Percentiles rank a stretch among this genome's conserved stretches.
These are phyloP conservation scores for Sinocyclocheilus anophthalmus DNA, from an alignment of 2,113 vertebrate genomes.

Conservation along the genomic window DNA sequence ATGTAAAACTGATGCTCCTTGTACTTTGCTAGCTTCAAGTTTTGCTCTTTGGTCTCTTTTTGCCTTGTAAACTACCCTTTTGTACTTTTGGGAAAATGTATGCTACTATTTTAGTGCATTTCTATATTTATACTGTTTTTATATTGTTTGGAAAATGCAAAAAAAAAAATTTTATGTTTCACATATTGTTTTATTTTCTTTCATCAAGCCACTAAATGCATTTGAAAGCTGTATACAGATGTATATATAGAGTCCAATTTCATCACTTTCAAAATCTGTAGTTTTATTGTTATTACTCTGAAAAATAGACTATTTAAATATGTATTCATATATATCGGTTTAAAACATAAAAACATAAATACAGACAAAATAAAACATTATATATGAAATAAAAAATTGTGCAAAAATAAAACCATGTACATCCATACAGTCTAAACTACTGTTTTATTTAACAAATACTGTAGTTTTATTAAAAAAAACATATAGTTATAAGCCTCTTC, in stretches of 20 bases:
- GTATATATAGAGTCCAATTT: not conserved
- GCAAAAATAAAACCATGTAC: too few relatives aligned
- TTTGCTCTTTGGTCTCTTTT: not conserved
- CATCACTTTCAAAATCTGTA: not conserved
- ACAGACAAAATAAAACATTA: too few relatives aligned
- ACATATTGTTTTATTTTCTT: not conserved
- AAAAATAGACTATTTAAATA: too few relatives aligned
- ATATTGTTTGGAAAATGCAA: not conserved
- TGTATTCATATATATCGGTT: too few relatives aligned
- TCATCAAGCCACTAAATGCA: not conserved
- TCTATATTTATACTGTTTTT: not conserved
- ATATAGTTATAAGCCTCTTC: too few relatives aligned
- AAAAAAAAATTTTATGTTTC: not conserved
- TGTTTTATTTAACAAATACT: too few relatives aligned
- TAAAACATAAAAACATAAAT: too few relatives aligned
- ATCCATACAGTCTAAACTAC: too few relatives aligned
- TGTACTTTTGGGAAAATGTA: not conserved
- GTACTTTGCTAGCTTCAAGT: not conserved
- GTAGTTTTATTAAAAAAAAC: too few relatives aligned
- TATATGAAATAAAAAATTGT: too few relatives aligned
- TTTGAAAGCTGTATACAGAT: not conserved
- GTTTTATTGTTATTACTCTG: too few relatives aligned
- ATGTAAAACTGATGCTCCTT: not conserved
- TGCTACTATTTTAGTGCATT: not conserved
- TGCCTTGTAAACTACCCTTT: not conserved